phyloP scores from a whole-genome alignment of 2,797 vertebrate genomes.

The Chiroxiphia lanceolata region DNA sequence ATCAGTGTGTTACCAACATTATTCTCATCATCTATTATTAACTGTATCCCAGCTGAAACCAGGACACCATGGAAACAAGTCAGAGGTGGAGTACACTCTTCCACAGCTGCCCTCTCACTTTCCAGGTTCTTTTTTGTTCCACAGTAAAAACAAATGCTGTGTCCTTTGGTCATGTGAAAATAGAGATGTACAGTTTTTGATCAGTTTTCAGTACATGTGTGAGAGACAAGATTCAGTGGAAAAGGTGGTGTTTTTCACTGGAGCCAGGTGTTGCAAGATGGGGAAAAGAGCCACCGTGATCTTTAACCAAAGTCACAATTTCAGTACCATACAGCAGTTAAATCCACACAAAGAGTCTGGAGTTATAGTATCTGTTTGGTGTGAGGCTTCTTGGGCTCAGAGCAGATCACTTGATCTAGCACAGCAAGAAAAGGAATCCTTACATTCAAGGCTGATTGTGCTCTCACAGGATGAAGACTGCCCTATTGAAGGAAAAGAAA shows the following conservation, averaged over 20 bases:
- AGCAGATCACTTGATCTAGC: neutral
- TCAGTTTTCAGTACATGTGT: neutral
- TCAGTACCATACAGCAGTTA: fast-evolving
- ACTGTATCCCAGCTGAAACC: neutral
- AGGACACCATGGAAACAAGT: neutral
- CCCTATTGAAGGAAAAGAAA: neutral
- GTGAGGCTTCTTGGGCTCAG: neutral
- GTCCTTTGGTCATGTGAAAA: neutral
- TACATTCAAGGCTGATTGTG: neutral
- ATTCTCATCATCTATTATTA: neutral
- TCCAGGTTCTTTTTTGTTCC: neutral
- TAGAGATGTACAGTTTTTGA: neutral
- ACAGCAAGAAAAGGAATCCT: neutral
- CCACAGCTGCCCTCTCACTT: neutral
- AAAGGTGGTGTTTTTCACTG: neutral
- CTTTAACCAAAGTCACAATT: neutral
- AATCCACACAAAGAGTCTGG: neutral
- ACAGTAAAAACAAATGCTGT: neutral
- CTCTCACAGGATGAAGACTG: neutral
- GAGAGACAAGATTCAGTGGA: neutral
- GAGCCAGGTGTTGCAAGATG: neutral
- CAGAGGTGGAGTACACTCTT: neutral
- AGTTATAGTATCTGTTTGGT: fast-evolving
- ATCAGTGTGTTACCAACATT: neutral
- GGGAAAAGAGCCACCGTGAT: neutral